phyloP scores from a whole-genome alignment of 2,797 vertebrate species.

The Paramormyrops hopkinsi region DNA sequence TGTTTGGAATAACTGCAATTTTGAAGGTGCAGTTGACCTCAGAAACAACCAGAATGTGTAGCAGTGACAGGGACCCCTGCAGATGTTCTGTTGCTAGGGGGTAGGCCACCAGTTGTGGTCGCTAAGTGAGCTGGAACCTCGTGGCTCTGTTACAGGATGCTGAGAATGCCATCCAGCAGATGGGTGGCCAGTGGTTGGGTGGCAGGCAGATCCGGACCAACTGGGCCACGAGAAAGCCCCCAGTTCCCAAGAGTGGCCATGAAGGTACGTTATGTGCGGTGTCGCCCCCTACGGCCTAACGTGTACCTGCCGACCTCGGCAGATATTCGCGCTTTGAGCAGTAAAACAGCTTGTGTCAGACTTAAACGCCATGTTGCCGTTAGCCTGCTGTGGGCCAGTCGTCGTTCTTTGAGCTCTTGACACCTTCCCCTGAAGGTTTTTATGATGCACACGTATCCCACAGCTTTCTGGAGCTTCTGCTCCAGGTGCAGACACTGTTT shows the following conservation, averaged over 20 bases:
- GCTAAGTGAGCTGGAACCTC: constrained; percentile 25
- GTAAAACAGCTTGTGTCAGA: background rate
- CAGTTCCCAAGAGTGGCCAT: constrained; percentile 85
- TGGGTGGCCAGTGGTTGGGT: constrained; percentile 97
- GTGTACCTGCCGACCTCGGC: background rate
- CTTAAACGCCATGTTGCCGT: background rate
- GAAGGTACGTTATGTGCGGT: constrained; percentile 68
- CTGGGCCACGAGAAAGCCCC: constrained; percentile 97
- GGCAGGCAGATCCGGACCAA: constrained; percentile 97
- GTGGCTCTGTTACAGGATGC: constrained; percentile 69
- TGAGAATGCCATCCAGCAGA: constrained; percentile 96
- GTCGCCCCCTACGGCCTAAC: background rate
- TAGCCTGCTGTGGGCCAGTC: background rate
- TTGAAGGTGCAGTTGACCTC: background rate
- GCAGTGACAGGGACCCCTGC: background rate
- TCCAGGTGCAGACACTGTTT: background rate
- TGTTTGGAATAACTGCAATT: background rate
- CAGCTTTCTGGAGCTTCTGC: background rate
- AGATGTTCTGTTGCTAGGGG: background rate
- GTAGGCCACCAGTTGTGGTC: background rate
- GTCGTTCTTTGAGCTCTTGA: background rate
- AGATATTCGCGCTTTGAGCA: background rate
- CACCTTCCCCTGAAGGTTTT: background rate
- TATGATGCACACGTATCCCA: background rate
- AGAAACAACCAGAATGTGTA: background rate